phyloP scores from a whole-genome alignment of 2,113 vertebrate species.

The Empidonax alnorum region DNA sequence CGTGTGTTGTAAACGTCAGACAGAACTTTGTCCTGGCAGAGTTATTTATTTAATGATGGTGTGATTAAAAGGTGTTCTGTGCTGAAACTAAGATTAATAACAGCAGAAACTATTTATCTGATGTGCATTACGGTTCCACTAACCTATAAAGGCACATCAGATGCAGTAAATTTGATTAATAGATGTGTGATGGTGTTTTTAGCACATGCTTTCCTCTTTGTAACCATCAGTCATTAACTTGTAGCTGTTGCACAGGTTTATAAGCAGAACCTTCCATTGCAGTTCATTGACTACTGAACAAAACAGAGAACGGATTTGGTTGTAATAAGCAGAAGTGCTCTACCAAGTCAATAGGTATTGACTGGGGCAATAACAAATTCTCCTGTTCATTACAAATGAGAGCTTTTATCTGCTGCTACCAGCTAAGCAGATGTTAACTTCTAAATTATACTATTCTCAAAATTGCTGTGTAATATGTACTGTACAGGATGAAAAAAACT shows the following conservation, averaged over 20 bases:
- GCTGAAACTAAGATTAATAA: slow-evolving; percentile 38
- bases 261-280: slow-evolving; percentile 53
- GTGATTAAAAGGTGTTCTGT: slow-evolving; percentile 40
- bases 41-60: slow-evolving; percentile 5
- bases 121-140: slow-evolving; percentile 41
- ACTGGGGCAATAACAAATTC: slow-evolving; percentile 13
- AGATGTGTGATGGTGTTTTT: slow-evolving; percentile 32
- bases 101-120: slow-evolving; percentile 61
- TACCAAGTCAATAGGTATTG: slow-evolving; percentile 30
- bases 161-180: slow-evolving; percentile 58
- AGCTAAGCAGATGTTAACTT: slow-evolving; percentile 40
- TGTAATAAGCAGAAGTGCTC: slow-evolving; percentile 43
- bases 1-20: neutral
- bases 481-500: neutral
- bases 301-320: slow-evolving; percentile 38
- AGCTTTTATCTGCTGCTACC: neutral
- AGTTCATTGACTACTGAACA: slow-evolving; percentile 51
- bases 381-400: neutral
- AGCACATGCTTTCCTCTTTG: slow-evolving; percentile 51
- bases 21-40: neutral
- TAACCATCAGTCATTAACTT: slow-evolving; percentile 54
- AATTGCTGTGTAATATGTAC: neutral
- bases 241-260: slow-evolving; percentile 43
- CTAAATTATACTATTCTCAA: neutral
- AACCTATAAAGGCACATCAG: slow-evolving; percentile 29